Evolutionary conservation across 2,888 invertebrate genomes (phyloP).

Genomic region (Cryptophagus acutangulus): DNA sequence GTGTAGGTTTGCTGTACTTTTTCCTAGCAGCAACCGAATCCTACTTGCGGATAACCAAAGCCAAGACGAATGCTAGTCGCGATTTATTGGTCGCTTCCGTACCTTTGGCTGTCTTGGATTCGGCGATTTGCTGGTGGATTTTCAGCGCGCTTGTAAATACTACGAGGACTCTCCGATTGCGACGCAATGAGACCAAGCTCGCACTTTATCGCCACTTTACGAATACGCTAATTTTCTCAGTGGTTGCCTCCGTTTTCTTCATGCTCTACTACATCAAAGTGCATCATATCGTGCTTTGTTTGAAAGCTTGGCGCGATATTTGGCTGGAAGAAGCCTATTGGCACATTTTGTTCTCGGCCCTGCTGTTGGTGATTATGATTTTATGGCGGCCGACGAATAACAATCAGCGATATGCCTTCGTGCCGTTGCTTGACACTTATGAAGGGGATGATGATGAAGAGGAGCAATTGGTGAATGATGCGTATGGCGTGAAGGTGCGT

Average conservation of each 20-base stretch:
- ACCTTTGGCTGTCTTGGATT: constrained; percentile 80
- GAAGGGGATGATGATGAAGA: constrained; percentile 73
- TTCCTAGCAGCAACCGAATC: constrained; percentile 81
- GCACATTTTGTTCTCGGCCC: constrained; percentile 86
- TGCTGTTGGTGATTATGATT: constrained; percentile 88
- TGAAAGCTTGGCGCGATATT: constrained; percentile 82
- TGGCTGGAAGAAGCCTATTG: constrained; percentile 96
- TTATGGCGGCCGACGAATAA: constrained; percentile 94
- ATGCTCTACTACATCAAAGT: constrained; percentile 89
- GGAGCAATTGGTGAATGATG: constrained; percentile 80
- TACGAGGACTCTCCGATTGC: constrained; percentile 77
- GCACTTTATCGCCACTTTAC: constrained; percentile 90
- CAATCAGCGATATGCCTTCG: constrained; percentile 92
- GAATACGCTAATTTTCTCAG: constrained; percentile 87
- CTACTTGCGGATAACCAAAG: constrained; percentile 67
- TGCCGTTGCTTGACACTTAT: constrained; percentile 81
- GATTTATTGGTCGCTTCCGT: constrained; percentile 73
- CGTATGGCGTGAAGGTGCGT: constrained; percentile 77
- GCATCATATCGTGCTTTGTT: constrained; percentile 69
- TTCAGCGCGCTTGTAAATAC: constrained; percentile 84
- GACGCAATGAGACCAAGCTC: constrained; percentile 87
- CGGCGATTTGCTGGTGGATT: constrained; percentile 93
- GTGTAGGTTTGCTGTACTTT: constrained; percentile 79
- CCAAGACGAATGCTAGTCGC: constrained; percentile 56
- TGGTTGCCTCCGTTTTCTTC: constrained; percentile 84